Percentiles rank a stretch among this genome's conserved stretches.
Evolutionary conservation across 1,140 invertebrate genomes (phyloP).

Genomic region (Megalopta genalis): DNA sequence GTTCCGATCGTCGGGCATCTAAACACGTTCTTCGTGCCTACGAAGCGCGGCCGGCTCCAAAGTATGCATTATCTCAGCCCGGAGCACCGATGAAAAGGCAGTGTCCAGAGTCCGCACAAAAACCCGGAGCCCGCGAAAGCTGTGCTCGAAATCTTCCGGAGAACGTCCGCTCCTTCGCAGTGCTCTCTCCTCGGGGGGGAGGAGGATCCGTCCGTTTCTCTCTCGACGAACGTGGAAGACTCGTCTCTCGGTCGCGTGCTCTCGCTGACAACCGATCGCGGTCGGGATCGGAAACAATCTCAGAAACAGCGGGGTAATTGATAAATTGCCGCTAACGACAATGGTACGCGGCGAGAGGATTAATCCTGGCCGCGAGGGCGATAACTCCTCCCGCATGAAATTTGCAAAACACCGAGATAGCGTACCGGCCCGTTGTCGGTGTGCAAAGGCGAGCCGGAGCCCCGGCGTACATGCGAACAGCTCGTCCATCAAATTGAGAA

Average conservation of each 20-base stretch:
- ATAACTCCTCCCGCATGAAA: slow-evolving; percentile 76
- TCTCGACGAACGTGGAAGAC: too few species aligned
- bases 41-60: slow-evolving; percentile 49
- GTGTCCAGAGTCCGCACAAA: slow-evolving; percentile 16
- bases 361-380: slow-evolving; percentile 68
- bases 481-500: slow-evolving; percentile 78
- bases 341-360: slow-evolving; percentile 56
- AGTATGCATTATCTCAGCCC: slow-evolving; percentile 59
- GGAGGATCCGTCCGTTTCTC: too few species aligned
- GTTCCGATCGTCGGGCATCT: slow-evolving; percentile 62
- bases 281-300: slow-evolving; percentile 21
- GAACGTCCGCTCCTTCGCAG: too few species aligned
- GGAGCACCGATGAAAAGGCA: slow-evolving; percentile 38
- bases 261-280: neutral
- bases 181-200: too few species aligned
- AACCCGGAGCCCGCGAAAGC: slow-evolving; percentile 28
- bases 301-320: slow-evolving; percentile 51
- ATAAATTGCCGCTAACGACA: slow-evolving; percentile 46
- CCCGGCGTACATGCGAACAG: slow-evolving; percentile 74
- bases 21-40: slow-evolving; percentile 62
- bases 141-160: slow-evolving; percentile 7
- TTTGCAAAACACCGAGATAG: slow-evolving; percentile 76
- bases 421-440: slow-evolving; percentile 59
- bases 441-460: slow-evolving; percentile 50
- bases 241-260: neutral